Percentiles rank a stretch among this genome's conserved stretches.
phyloP scores from a whole-genome alignment of 2,113 vertebrate genomes.

The Pantherophis guttatus region DNA sequence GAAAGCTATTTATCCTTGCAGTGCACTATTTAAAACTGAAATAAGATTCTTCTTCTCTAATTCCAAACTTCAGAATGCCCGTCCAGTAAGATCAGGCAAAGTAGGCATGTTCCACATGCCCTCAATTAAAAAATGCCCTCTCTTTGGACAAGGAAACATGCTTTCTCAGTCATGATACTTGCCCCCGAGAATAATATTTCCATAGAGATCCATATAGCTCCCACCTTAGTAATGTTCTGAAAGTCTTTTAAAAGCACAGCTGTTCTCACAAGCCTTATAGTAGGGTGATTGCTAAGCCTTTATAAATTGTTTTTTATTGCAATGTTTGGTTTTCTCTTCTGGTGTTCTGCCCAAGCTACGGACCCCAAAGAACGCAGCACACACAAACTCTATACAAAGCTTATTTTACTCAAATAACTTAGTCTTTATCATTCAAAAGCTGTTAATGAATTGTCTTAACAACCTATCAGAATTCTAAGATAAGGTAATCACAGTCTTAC shows the following conservation, averaged over 20 bases:
- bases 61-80: not conserved
- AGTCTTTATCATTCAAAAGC: too few species aligned
- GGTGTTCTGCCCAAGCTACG: too few species aligned
- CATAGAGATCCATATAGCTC: not conserved
- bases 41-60: not conserved
- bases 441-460: too few species aligned
- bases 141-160: not conserved
- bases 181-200: not conserved
- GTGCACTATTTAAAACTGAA: not conserved
- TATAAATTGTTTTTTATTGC: not conserved
- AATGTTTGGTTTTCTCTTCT: not conserved
- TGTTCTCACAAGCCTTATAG: not conserved
- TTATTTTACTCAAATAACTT: too few species aligned
- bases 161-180: not conserved
- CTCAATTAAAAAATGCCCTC: not conserved
- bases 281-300: not conserved
- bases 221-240: not conserved
- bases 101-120: not conserved
- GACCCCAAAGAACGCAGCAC: too few species aligned
- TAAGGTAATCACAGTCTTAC: too few species aligned
- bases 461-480: too few species aligned
- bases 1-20: not conserved
- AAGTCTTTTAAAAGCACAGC: not conserved
- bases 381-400: too few species aligned
- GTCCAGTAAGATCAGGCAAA: not conserved